Conservation (phyloP, 2,797 vertebrate genomes). For the Trachurus trachurus region DNA sequence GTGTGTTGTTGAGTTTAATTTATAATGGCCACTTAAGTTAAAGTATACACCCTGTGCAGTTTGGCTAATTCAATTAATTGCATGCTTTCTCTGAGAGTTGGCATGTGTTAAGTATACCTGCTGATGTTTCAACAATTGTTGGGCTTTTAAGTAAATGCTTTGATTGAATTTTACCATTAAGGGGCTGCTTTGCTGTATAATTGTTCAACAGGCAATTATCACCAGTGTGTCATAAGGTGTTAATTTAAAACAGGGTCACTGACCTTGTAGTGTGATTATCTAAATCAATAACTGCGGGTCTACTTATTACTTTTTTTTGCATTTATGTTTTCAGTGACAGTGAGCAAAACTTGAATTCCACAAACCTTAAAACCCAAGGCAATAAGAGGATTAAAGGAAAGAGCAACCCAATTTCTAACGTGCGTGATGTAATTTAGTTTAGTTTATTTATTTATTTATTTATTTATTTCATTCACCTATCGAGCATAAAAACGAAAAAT, state of each 20-base stretch:
- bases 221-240: slow-evolving; percentile 21
- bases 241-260: slow-evolving; percentile 27
- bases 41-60: neutral
- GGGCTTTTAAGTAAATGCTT: slow-evolving; percentile 18
- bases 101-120: slow-evolving; percentile 29
- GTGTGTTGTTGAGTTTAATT: neutral
- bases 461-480: too few species aligned
- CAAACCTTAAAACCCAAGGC: neutral
- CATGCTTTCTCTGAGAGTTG: slow-evolving; percentile 23
- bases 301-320: neutral
- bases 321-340: neutral
- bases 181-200: slow-evolving; percentile 8
- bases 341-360: neutral
- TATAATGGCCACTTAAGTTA: slow-evolving; percentile 3
- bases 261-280: slow-evolving; percentile 38
- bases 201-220: slow-evolving; percentile 39
- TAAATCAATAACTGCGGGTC: slow-evolving; percentile 29
- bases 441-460: too few species aligned
- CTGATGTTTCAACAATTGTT: slow-evolving; percentile 40
- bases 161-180: slow-evolving; percentile 24
- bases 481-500: too few species aligned
- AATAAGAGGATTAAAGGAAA: neutral
- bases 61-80: slow-evolving; percentile 37
- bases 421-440: neutral
- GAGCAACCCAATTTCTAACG: neutral